A percentile compares a stretch with the other conserved stretches of the same genome.
Evolutionary conservation across 2,888 invertebrate species (phyloP).

Genomic region (Drosophila falleni): DNA sequence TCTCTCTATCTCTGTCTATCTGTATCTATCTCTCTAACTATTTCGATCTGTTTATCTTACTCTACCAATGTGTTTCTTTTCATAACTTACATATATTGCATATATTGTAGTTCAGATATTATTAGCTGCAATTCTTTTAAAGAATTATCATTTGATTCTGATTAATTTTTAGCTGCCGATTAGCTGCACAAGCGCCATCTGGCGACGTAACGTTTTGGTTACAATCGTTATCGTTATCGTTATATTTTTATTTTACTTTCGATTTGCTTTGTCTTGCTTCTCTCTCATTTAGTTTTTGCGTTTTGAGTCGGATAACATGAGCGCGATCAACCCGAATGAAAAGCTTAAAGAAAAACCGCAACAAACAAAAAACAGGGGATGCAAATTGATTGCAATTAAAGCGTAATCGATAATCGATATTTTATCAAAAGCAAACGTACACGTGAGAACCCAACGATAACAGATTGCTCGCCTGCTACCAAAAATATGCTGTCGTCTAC

Average conservation of each 20-base stretch:
- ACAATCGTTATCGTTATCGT: slow-evolving; percentile 17
- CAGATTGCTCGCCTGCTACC: slow-evolving; percentile 70
- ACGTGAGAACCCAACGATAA: slow-evolving; percentile 48
- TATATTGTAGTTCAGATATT: slow-evolving; percentile 63
- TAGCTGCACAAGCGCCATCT: slow-evolving; percentile 43
- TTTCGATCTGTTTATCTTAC: slow-evolving; percentile 41
- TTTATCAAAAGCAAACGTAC: slow-evolving; percentile 65
- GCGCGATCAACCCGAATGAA: slow-evolving; percentile 49
- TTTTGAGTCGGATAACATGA: slow-evolving; percentile 53
- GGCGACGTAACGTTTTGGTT: slow-evolving; percentile 35
- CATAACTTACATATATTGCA: slow-evolving; percentile 54
- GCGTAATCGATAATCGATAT: slow-evolving; percentile 68
- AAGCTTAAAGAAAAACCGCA: slow-evolving; percentile 9
- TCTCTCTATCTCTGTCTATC: slow-evolving; percentile 40
- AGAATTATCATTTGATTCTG: slow-evolving; percentile 26
- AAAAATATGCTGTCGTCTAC: slow-evolving; percentile 69
- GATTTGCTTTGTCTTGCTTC: slow-evolving; percentile 46
- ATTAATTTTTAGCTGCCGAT: slow-evolving; percentile 37
- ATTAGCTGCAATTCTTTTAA: slow-evolving; percentile 50
- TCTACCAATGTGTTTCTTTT: slow-evolving; percentile 57
- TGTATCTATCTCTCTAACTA: slow-evolving; percentile 43
- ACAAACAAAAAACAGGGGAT: slow-evolving; percentile 59
- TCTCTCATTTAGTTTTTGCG: slow-evolving; percentile 46
- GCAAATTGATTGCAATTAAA: slow-evolving; percentile 63
- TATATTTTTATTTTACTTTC: slow-evolving; percentile 22